Evolutionary conservation across 1,140 invertebrate species (phyloP), one percentile per base, ranked within the genome.

Genomic region (Formica selysi): DNA sequence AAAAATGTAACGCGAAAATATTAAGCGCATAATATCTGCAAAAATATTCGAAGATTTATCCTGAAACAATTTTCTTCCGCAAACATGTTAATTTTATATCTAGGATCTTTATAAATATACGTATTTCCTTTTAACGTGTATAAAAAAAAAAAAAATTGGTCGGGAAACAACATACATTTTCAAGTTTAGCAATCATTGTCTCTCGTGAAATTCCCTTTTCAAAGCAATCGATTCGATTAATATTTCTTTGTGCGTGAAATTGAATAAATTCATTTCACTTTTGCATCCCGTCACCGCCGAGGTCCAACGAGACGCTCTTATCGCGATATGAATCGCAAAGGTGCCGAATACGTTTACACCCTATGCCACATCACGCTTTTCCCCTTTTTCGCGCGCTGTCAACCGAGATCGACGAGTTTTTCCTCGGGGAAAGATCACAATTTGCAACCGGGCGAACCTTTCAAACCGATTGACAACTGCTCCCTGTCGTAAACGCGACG

Each of bases 401-500:
- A 85, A 54, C 51, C 78, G 64, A 86, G 57, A 59, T 67, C 83
- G 68, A 86, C 73, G 78, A 76, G 79, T 57, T 78, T 89, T 85
- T 84, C 68, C 44, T 22, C 32, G 44, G 51, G 38, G 61, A 85
- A 81, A 73, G 89, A 71, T 81, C 87, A 80, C 80, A 85, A 86
- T 90, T 88, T 81, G 83, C 78, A 87, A 86, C 61, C 79, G 64
- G 74, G 59, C 79, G 41, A 85, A 80, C 81, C 86, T 87, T 85
- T 85, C 79, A 68, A 54, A 44, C 85, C 80, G 80, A 85, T 87
- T 76, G 81, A 89, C 89, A 78, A 84, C 54, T 89, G 48, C 65
- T 81, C 88, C 73, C 48, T 76, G 76, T 71, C 79, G 71, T 80
- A 87, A 84, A 83, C 79, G 79, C 79, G 51, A 68, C 64, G 76